Percentiles rank a stretch among this genome's conserved stretches.
phyloP scores from a whole-genome alignment of 1,140 invertebrate species.

The Cotesia typhae region DNA sequence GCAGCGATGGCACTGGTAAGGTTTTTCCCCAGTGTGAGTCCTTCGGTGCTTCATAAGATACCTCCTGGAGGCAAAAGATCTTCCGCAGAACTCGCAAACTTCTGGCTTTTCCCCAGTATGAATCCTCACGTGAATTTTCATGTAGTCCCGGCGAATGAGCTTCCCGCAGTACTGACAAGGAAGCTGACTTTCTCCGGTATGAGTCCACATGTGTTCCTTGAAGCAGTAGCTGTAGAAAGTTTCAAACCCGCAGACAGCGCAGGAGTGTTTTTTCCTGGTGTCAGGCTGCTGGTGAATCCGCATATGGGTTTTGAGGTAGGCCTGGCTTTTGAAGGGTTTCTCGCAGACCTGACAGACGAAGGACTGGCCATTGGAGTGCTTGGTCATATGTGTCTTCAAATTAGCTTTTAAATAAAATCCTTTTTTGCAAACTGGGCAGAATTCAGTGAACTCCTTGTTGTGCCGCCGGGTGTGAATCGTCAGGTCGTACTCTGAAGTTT shows the following conservation, averaged over 20 bases:
- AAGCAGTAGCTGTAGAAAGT: slow-evolving; percentile 53
- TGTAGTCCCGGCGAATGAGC: slow-evolving; percentile 62
- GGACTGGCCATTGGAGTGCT: slow-evolving; percentile 48
- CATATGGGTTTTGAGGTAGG: slow-evolving; percentile 51
- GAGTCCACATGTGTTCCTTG: slow-evolving; percentile 65
- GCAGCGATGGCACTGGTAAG: slow-evolving; percentile 64
- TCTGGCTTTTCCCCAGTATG: slow-evolving; percentile 75
- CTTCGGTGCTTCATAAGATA: slow-evolving; percentile 62
- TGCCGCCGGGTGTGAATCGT: slow-evolving; percentile 54
- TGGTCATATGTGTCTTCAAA: slow-evolving; percentile 50
- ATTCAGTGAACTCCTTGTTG: slow-evolving; percentile 52
- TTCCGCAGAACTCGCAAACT: slow-evolving; percentile 69
- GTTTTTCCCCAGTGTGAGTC: slow-evolving; percentile 60
- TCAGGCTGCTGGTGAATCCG: slow-evolving; percentile 44
- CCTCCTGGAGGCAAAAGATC: slow-evolving; percentile 77
- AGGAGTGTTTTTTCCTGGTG: slow-evolving; percentile 46
- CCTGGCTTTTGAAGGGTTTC: slow-evolving; percentile 59
- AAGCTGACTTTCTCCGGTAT: slow-evolving; percentile 67
- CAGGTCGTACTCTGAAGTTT: slow-evolving; percentile 49
- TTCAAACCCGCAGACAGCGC: slow-evolving; percentile 49
- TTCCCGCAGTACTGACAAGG: slow-evolving; percentile 69
- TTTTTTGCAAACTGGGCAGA: slow-evolving; percentile 76
- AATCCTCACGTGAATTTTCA: slow-evolving; percentile 76
- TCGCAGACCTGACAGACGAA: slow-evolving; percentile 64
- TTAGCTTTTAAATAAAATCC: slow-evolving; percentile 74